Evolutionary conservation across 2,113 vertebrate species (phyloP).

Genomic region (Indri indri): DNA sequence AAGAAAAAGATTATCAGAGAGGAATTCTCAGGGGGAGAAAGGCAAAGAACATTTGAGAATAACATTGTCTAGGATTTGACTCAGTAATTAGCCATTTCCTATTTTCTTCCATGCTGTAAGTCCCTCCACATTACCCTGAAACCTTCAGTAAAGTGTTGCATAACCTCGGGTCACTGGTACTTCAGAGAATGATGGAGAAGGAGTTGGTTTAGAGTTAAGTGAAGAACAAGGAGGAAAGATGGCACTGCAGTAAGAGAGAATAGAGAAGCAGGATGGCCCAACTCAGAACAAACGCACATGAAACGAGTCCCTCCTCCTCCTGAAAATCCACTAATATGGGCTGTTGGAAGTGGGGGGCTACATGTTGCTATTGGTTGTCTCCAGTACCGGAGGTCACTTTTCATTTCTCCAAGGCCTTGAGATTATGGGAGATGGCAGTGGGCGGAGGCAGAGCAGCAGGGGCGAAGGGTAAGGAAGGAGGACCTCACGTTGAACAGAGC

Average conservation of each 20-base stretch:
- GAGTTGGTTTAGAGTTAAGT: background rate
- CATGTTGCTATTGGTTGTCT: background rate
- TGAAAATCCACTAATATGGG: background rate
- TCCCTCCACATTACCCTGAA: background rate
- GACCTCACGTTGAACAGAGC: background rate
- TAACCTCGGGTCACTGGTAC: background rate
- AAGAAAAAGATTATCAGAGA: background rate
- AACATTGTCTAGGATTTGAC: background rate
- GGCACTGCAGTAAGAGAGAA: fast-evolving
- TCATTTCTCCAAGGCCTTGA: background rate
- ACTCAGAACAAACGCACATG: background rate
- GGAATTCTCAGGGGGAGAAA: background rate
- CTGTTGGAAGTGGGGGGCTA: background rate
- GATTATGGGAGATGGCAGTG: fast-evolving
- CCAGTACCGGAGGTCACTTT: background rate
- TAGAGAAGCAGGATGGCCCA: background rate
- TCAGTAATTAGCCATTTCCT: background rate
- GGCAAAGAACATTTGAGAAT: background rate
- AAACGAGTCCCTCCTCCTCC: background rate
- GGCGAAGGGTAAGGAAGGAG: background rate
- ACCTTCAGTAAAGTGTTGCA: background rate
- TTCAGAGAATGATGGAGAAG: background rate
- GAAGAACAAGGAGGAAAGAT: background rate
- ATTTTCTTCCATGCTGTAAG: background rate
- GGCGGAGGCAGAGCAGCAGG: background rate